Conservation (phyloP, 2,888 invertebrate genomes). For the Schizotus pectinicornis region DNA sequence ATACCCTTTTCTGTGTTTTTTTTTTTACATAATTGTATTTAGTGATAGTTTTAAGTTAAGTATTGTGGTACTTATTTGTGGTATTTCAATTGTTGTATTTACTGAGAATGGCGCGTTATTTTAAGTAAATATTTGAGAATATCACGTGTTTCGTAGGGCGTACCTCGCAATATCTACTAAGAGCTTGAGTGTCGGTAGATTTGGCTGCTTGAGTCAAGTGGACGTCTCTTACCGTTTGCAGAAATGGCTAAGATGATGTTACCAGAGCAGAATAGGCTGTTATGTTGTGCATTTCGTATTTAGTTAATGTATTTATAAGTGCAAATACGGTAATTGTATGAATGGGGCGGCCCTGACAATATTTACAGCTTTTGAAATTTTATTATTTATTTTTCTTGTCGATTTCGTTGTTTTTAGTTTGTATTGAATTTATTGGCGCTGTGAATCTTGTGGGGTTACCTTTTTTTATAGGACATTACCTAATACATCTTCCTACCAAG, state of each 20-base stretch:
- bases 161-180: slow-evolving; percentile 55
- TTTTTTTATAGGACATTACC: slow-evolving; percentile 33
- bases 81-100: slow-evolving; percentile 40
- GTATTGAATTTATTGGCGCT: slow-evolving; percentile 14
- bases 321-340: slow-evolving; percentile 42
- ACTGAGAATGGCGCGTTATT: slow-evolving; percentile 6
- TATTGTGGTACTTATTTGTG: slow-evolving; percentile 28
- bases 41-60: slow-evolving; percentile 21
- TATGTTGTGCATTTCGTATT: slow-evolving; percentile 52
- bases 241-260: slow-evolving; percentile 54
- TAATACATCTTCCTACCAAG: slow-evolving; percentile 59
- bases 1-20: no score
- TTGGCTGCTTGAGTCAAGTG: slow-evolving; percentile 47
- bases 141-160: slow-evolving; percentile 47
- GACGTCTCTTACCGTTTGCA: slow-evolving; percentile 55
- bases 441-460: slow-evolving; percentile 31
- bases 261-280: slow-evolving; percentile 54
- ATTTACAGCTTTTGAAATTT: slow-evolving; percentile 27
- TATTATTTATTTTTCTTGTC: slow-evolving; percentile 34
- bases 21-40: no score
- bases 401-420: slow-evolving; percentile 23
- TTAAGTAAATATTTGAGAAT: slow-evolving; percentile 34
- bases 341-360: slow-evolving; percentile 29
- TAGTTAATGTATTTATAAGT: slow-evolving; percentile 49
- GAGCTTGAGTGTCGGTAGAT: slow-evolving; percentile 46